These are phyloP conservation scores for Drepana falcataria DNA, from an alignment of 2,888 invertebrate species.

Conservation along the genomic window DNA sequence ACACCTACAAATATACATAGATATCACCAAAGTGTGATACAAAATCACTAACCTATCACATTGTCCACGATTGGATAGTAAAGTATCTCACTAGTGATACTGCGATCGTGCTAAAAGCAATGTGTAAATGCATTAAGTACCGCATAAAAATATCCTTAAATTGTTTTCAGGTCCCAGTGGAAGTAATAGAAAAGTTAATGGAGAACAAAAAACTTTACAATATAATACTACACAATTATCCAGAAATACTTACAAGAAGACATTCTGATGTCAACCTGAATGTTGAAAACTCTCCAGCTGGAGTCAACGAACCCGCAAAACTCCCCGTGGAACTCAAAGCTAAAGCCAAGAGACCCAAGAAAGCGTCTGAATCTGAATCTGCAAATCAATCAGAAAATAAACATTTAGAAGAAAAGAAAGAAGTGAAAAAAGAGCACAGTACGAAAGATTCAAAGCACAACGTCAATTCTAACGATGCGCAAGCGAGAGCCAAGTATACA, in stretches of 20 bases:
- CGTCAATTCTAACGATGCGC: slow-evolving; percentile 15
- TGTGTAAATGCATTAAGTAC: no score
- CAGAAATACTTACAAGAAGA: slow-evolving; percentile 80
- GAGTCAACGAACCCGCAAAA: slow-evolving; percentile 45
- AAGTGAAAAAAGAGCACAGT: slow-evolving; percentile 10
- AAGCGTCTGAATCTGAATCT: slow-evolving; percentile 13
- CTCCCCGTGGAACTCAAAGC: slow-evolving; percentile 42
- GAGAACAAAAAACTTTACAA: slow-evolving; percentile 82
- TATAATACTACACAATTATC: slow-evolving; percentile 84
- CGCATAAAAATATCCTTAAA: no score
- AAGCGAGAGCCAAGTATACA: slow-evolving; percentile 11
- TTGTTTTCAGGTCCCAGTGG: slow-evolving; percentile 80
- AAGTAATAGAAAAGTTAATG: slow-evolving; percentile 82
- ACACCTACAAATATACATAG: no score
- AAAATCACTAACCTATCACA: no score
- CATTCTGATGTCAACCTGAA: slow-evolving; percentile 79
- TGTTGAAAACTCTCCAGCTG: slow-evolving; percentile 28
- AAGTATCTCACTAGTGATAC: no score
- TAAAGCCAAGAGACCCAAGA: slow-evolving; percentile 38
- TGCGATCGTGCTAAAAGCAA: no score
- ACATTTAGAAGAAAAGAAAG: slow-evolving; percentile 7
- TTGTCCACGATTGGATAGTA: background rate
- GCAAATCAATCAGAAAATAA: slow-evolving; percentile 3
- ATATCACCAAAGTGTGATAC: no score
- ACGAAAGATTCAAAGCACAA: slow-evolving; percentile 17